These are phyloP conservation scores for Gymnodraco acuticeps DNA, from an alignment of 2,797 vertebrate species.

Conservation along the genomic window DNA sequence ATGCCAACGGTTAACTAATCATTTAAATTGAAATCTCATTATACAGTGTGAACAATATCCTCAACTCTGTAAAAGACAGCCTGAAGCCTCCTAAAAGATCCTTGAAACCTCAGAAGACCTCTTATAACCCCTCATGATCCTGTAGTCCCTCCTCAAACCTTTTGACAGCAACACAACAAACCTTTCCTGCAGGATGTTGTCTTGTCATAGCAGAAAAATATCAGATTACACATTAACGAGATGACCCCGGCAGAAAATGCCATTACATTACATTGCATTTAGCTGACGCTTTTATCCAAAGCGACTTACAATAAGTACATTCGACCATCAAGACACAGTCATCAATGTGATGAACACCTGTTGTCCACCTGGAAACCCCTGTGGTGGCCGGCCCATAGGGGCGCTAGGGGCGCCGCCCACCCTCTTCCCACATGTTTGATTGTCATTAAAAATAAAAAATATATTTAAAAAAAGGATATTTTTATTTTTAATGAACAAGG, in stretches of 20 bases:
- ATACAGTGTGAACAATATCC: neutral
- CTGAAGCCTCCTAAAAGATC: neutral
- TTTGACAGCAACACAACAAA: neutral
- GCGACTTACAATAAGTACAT: too few relatives aligned
- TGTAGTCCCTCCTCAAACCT: neutral
- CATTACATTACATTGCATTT: neutral
- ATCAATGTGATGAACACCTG: conserved; percentile 24
- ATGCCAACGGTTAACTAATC: too few relatives aligned
- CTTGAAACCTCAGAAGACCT: neutral
- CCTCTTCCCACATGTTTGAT: too few relatives aligned
- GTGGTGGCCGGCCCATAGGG: too few relatives aligned
- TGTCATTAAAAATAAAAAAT: too few relatives aligned
- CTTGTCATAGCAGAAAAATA: neutral
- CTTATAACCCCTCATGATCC: too few relatives aligned
- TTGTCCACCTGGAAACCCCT: neutral
- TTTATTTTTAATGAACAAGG: too few relatives aligned
- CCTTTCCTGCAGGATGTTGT: conserved; percentile 1
- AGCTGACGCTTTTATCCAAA: too few relatives aligned
- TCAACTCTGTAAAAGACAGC: neutral
- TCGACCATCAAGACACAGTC: too few relatives aligned
- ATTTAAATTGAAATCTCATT: neutral
- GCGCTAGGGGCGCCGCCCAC: too few relatives aligned
- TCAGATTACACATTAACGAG: conserved; percentile 10
- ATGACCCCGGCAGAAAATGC: conserved; percentile 23
- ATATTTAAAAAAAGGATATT: too few relatives aligned